Conservation (phyloP, 1,140 invertebrate species). For the Habropoda laboriosa region DNA sequence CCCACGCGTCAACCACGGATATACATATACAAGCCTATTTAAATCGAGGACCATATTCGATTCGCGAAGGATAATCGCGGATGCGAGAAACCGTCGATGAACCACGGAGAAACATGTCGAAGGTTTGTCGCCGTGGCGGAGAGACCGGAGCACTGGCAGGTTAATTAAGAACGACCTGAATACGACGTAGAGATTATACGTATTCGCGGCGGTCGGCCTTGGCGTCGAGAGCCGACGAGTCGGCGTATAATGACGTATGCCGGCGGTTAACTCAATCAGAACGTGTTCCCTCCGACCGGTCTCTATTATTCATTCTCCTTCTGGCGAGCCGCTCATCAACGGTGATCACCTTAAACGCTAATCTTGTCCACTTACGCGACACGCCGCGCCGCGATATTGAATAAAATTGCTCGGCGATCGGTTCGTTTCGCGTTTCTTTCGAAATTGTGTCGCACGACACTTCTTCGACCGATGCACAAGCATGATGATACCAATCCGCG, state of each 20-base stretch:
- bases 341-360: slow-evolving; percentile 55
- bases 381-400: slow-evolving; percentile 31
- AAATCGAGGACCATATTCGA: background rate
- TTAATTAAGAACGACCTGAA: slow-evolving; percentile 68
- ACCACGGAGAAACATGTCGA: background rate
- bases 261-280: slow-evolving; percentile 66
- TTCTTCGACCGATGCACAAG: too few relatives aligned
- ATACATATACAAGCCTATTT: background rate
- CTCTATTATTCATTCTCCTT: slow-evolving; percentile 63
- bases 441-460: background rate
- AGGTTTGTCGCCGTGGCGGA: slow-evolving; percentile 31
- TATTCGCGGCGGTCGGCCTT: slow-evolving; percentile 56
- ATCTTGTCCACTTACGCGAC: slow-evolving; percentile 53
- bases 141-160: slow-evolving; percentile 27
- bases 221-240: slow-evolving; percentile 51
- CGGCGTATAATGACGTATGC: slow-evolving; percentile 62
- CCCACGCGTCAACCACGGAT: background rate
- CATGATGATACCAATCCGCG: background rate
- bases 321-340: slow-evolving; percentile 53
- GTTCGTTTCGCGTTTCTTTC: slow-evolving; percentile 6
- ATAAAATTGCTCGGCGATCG: slow-evolving; percentile 31
- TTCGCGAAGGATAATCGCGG: background rate
- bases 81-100: slow-evolving; percentile 15
- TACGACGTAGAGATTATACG: slow-evolving; percentile 57
- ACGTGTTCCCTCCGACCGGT: slow-evolving; percentile 60